Evolutionary conservation across 2,888 invertebrate species (phyloP).

Genomic region (Mechanitis mazaeus): DNA sequence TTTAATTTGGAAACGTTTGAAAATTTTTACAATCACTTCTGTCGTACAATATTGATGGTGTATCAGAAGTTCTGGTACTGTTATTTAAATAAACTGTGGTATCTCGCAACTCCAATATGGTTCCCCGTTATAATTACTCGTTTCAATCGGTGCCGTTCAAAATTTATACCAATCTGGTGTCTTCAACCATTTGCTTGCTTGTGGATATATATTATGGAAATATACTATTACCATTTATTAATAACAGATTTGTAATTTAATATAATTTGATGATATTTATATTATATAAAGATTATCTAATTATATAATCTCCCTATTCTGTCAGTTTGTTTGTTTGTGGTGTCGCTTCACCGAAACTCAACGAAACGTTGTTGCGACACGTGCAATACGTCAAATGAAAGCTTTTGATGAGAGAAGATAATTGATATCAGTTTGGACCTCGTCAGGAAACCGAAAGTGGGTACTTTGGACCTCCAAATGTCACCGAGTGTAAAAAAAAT

Average conservation of each 20-base stretch:
- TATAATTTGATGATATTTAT: neutral
- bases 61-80: slow-evolving; percentile 9
- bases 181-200: slow-evolving; percentile 35
- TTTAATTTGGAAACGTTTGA: slow-evolving; percentile 21
- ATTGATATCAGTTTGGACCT: too few relatives aligned
- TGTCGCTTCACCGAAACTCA: too few relatives aligned
- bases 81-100: slow-evolving; percentile 22
- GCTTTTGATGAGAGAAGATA: too few relatives aligned
- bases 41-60: slow-evolving; percentile 18
- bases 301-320: too few relatives aligned
- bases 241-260: neutral
- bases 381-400: too few relatives aligned
- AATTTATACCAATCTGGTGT: slow-evolving; percentile 52
- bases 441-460: too few relatives aligned
- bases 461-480: too few relatives aligned
- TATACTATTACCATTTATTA: slow-evolving; percentile 43
- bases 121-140: slow-evolving; percentile 45
- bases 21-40: slow-evolving; percentile 19
- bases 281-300: too few relatives aligned
- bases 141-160: slow-evolving; percentile 37
- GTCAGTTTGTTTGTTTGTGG: too few relatives aligned
- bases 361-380: too few relatives aligned
- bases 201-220: slow-evolving; percentile 46
- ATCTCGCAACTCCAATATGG: slow-evolving; percentile 25
- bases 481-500: too few relatives aligned